phyloP scores from a whole-genome alignment of 30 jellyfish, hydroid and myxozoan genomes.

The Cassiopea xamachana region DNA sequence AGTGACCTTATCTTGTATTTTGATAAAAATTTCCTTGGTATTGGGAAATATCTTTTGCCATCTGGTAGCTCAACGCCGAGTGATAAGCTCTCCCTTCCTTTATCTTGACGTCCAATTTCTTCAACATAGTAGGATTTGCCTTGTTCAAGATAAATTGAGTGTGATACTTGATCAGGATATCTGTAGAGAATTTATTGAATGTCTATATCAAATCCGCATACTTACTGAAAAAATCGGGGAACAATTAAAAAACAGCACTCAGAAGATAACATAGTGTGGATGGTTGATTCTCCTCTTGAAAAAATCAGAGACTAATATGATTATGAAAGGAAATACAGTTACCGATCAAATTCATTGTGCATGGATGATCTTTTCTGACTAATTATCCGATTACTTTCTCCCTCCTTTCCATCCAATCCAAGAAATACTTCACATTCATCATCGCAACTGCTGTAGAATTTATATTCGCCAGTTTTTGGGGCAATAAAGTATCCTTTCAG shows the following conservation, averaged over 20 bases:
- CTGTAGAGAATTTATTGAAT: slow-evolving; percentile 35
- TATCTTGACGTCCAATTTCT: slow-evolving; percentile 81
- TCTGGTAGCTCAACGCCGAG: slow-evolving; percentile 91
- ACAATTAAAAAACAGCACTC: too few species aligned
- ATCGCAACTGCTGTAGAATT: slow-evolving; percentile 93
- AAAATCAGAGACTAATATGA: neutral
- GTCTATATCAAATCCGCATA: too few species aligned
- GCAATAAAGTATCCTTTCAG: slow-evolving; percentile 90
- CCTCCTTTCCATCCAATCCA: slow-evolving; percentile 95
- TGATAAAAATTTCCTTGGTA: slow-evolving; percentile 62
- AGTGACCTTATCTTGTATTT: slow-evolving; percentile 24
- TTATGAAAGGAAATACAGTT: neutral
- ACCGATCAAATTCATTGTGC: slow-evolving; percentile 92
- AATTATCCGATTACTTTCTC: slow-evolving; percentile 86
- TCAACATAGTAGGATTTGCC: slow-evolving; percentile 84
- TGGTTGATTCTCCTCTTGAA: too few species aligned
- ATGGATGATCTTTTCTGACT: slow-evolving; percentile 70
- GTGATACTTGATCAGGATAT: slow-evolving; percentile 94
- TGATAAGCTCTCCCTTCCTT: slow-evolving; percentile 68
- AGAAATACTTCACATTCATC: slow-evolving; percentile 94
- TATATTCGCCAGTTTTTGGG: slow-evolving; percentile 90
- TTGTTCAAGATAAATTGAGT: slow-evolving; percentile 74
- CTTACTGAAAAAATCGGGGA: too few species aligned
- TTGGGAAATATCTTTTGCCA: slow-evolving; percentile 85
- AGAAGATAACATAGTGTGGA: too few species aligned